These are phyloP conservation scores for Calonectris borealis DNA, from an alignment of 2,113 vertebrate genomes.

Conservation along the genomic window DNA sequence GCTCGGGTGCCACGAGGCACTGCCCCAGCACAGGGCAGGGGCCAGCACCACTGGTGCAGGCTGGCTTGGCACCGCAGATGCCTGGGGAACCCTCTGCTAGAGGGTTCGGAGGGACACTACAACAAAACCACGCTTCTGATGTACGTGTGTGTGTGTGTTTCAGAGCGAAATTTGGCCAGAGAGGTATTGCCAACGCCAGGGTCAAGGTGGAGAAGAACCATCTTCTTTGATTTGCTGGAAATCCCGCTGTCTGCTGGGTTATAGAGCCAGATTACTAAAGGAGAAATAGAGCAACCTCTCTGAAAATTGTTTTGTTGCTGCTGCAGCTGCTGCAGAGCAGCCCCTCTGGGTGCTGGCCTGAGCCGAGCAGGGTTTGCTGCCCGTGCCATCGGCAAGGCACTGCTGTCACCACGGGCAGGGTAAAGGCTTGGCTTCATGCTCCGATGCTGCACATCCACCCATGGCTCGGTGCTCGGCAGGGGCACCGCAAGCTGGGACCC, in stretches of 20 bases:
- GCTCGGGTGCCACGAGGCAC: not conserved
- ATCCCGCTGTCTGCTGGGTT: accelerated
- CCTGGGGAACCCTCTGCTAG: not conserved
- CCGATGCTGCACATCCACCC: not conserved
- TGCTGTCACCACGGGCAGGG: accelerated
- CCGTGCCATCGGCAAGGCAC: accelerated
- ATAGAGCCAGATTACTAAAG: not conserved
- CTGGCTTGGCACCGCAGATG: not conserved
- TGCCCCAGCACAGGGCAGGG: not conserved
- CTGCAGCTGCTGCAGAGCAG: not conserved
- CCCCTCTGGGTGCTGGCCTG: not conserved
- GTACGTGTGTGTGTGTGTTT: accelerated
- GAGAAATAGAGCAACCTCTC: not conserved
- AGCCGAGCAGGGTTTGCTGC: not conserved
- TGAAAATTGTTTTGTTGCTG: not conserved
- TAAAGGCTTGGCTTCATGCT: not conserved
- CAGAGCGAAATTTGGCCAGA: not conserved
- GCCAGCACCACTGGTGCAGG: not conserved
- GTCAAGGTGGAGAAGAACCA: not conserved
- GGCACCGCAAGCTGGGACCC: not conserved
- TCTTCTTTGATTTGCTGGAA: not conserved
- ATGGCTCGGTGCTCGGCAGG: accelerated
- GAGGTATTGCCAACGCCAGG: too few relatives aligned
- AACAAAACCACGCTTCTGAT: not conserved
- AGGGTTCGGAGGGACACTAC: not conserved